These are phyloP conservation scores for Cyanocitta stelleri DNA, from an alignment of 2,113 vertebrate genomes.

Conservation along the genomic window DNA sequence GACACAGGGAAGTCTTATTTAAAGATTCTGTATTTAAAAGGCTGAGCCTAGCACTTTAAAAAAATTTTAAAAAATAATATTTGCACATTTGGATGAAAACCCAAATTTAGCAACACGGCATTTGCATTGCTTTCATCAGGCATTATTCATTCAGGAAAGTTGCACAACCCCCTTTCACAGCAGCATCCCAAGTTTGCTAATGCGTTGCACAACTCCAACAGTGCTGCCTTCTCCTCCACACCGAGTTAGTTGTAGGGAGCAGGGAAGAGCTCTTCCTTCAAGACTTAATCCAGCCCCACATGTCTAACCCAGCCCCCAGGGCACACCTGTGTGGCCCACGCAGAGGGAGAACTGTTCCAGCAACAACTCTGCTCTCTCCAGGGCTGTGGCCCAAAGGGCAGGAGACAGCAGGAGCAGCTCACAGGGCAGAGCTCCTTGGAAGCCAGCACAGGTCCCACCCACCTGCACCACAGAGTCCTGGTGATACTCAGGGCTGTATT, in stretches of 20 bases:
- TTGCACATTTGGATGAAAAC: neutral
- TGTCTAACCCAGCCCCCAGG: neutral
- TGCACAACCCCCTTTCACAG: neutral
- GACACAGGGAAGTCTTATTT: neutral
- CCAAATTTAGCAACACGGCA: neutral
- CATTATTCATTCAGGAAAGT: neutral
- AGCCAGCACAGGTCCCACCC: neutral
- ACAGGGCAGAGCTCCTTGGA: neutral
- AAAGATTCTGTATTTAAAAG: neutral
- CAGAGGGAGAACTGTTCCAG: neutral
- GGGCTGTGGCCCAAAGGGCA: neutral
- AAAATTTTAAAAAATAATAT: neutral
- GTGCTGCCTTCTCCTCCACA: neutral
- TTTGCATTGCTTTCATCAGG: neutral
- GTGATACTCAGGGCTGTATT: neutral
- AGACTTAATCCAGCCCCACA: rapidly evolving
- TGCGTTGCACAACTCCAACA: neutral
- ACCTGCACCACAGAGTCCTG: neutral
- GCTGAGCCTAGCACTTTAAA: neutral
- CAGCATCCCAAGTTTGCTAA: neutral
- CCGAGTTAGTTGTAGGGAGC: neutral
- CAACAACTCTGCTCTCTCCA: neutral
- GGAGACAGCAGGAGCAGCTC: neutral
- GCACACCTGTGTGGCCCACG: rapidly evolving
- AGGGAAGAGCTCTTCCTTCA: neutral